A percentile compares a stretch with the other conserved stretches of the same genome.
phyloP scores from a whole-genome alignment of 2,113 vertebrate species.

The Poeciliopsis prolifica region DNA sequence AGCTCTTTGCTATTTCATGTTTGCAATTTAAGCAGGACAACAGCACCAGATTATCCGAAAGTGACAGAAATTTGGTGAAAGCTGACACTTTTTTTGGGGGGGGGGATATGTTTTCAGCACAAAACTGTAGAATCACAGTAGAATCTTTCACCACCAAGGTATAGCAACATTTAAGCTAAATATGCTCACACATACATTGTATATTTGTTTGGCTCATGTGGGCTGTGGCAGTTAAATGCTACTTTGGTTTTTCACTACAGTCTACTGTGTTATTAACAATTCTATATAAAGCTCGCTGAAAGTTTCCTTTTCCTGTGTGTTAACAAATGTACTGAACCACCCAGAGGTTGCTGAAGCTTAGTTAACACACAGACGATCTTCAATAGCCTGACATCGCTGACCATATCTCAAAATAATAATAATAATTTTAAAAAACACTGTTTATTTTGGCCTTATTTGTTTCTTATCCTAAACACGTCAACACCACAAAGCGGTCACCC shows the following conservation, averaged over 20 bases:
- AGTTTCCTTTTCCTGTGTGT: constrained; percentile 73
- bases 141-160: background rate
- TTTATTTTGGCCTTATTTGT: constrained; percentile 68
- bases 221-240: constrained; percentile 69
- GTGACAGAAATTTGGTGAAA: background rate
- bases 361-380: constrained; percentile 41
- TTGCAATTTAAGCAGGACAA: background rate
- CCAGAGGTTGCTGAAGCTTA: constrained; percentile 27
- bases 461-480: constrained; percentile 63
- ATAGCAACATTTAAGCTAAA: constrained; percentile 17
- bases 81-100: background rate
- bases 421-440: constrained; percentile 42
- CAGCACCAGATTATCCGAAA: background rate
- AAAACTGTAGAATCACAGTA: background rate
- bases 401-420: constrained; percentile 50
- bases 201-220: constrained; percentile 55
- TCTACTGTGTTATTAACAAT: constrained; percentile 80
- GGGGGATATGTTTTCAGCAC: background rate
- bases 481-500: constrained; percentile 61
- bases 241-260: constrained; percentile 75
- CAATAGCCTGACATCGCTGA: constrained; percentile 39
- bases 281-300: constrained; percentile 78
- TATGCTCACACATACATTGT: constrained; percentile 36
- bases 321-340: constrained; percentile 52
- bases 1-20: background rate